Evolutionary conservation across 2,888 invertebrate genomes (phyloP), one percentile per base, ranked within the genome.

Genomic region (Charanyca ferruginea): DNA sequence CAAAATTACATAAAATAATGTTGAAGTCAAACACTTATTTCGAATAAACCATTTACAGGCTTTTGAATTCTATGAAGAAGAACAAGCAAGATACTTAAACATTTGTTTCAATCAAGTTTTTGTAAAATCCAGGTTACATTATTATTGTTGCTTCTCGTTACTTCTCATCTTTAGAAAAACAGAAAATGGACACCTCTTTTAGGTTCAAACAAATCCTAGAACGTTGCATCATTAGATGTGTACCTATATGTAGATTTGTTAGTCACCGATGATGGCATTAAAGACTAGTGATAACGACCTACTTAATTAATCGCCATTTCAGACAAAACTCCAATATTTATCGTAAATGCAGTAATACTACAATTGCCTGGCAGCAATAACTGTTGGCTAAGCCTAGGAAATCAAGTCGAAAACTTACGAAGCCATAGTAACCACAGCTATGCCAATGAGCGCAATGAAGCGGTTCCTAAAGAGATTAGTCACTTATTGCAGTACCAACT

Each of bases 401-500:
- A 67, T 73, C 61, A 58, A 62, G 41, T 22, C 42, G 47, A 18
- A 20, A 47, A 55, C 74, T 58, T 62, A 58, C 8, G 73, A 73
- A 73, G 68, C 74, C 73, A 9, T 66, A 72, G 42, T 22, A 61
- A 45, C 52, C 18, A 7, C 73, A 45, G 35, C 38, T 45, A 22
- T 48, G 48, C 23, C 41, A 73, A 44, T 54, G 61, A 32, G 48
- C 22, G 8, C 67, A 58, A 67, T 73, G 74, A 54, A 73, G 61
- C 58, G 73, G n/a, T 16, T 32, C 13, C 48, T 67, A 67, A 67
- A 28, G 13, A 67, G 67, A 73, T 73, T 73, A 73, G 48, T 58
- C 66, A 67, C 44, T 61, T 35, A 62, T 45, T 62, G 68, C 58
- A 54, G 23, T 44, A 47, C 35, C 7, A 66, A 66, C 53, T 35